A percentile compares a stretch with the other conserved stretches of the same genome.
Evolutionary conservation across 1,140 invertebrate species (phyloP).

Genomic region (Drosophila kanapiae): DNA sequence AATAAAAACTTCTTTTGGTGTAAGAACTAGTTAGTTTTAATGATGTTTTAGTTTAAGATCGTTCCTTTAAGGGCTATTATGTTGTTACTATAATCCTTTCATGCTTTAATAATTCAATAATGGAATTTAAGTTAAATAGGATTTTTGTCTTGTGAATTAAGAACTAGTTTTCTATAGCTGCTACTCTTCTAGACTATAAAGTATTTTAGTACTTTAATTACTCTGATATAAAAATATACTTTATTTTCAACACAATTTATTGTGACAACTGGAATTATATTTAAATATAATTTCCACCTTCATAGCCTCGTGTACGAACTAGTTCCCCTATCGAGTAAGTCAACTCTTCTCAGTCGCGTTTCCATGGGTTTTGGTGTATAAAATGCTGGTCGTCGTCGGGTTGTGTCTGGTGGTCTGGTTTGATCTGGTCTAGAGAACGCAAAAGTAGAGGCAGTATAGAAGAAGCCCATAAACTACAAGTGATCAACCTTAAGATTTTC

Average conservation of each 20-base stretch:
- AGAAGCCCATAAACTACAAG: slow-evolving; percentile 82
- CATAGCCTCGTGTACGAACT: not conserved
- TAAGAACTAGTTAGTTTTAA: not conserved
- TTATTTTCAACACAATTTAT: no score
- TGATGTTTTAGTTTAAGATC: not conserved
- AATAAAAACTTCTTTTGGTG: no score
- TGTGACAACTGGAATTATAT: not conserved
- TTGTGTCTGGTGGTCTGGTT: slow-evolving; percentile 33
- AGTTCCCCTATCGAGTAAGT: slow-evolving; percentile 5
- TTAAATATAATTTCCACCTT: no score
- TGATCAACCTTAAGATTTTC: slow-evolving; percentile 82
- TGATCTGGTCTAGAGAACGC: slow-evolving; percentile 37
- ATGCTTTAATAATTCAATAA: not conserved
- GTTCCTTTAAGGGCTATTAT: not conserved
- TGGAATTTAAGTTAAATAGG: not conserved
- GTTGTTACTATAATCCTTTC: not conserved
- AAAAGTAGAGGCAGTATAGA: slow-evolving; percentile 9
- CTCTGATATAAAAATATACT: not conserved
- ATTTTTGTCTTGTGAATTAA: not conserved
- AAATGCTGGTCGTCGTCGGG: slow-evolving; percentile 10
- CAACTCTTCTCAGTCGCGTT: slow-evolving; percentile 26
- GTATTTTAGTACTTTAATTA: not conserved
- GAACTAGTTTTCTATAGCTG: not conserved
- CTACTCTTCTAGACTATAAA: not conserved
- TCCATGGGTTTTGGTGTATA: not conserved